Conservation (phyloP, 2,797 vertebrate species). For the Esox lucius region DNA sequence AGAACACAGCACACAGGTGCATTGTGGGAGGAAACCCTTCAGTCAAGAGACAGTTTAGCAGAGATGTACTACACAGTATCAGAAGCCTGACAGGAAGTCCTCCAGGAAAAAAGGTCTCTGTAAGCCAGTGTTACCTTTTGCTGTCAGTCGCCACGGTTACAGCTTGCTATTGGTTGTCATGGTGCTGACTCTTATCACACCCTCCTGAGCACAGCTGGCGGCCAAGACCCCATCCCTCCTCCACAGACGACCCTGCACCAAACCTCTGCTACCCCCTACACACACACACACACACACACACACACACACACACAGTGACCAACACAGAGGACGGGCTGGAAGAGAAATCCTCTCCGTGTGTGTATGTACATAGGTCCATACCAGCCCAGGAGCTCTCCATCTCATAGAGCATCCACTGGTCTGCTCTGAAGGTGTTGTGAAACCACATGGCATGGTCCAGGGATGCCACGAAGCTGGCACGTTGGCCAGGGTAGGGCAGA, state of each 20-base stretch:
- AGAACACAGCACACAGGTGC: too few species aligned
- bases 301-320: neutral
- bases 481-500: constrained; percentile 75
- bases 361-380: constrained; percentile 59
- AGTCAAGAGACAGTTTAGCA: too few species aligned
- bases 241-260: constrained; percentile 93
- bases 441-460: constrained; percentile 98
- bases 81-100: too few species aligned
- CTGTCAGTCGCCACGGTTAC: neutral
- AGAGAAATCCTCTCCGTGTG: neutral
- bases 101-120: too few species aligned
- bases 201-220: constrained; percentile 89
- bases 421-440: constrained; percentile 87
- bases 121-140: too few species aligned
- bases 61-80: too few species aligned
- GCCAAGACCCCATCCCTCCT: constrained; percentile 89
- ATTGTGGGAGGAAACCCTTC: too few species aligned
- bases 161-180: neutral
- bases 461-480: constrained; percentile 77
- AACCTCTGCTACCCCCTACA: constrained; percentile 83
- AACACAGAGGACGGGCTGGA: neutral
- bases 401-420: constrained; percentile 97
- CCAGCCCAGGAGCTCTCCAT: constrained; percentile 96
- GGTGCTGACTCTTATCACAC: constrained; percentile 80
- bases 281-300: neutral